Percentiles rank a stretch among this genome's conserved stretches.
These are phyloP conservation scores for Narcine bancroftii DNA, from an alignment of 2,113 vertebrate genomes.

Conservation along the genomic window DNA sequence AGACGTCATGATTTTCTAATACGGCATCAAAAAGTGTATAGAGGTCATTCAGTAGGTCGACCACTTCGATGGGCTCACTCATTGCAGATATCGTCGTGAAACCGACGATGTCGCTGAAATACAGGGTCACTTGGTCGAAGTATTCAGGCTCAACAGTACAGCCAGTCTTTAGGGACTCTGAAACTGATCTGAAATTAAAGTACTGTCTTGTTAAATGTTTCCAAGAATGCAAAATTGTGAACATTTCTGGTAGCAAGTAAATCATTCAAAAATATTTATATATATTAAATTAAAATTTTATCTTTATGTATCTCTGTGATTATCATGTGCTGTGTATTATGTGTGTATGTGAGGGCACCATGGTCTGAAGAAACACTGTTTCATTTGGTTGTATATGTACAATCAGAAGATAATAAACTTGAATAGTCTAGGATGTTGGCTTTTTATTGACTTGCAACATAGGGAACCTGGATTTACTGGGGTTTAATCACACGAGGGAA, in stretches of 20 bases:
- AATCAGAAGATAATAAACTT: too few relatives aligned
- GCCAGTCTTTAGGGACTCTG: constrained; percentile 58
- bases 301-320: too few relatives aligned
- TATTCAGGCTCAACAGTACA: constrained; percentile 58
- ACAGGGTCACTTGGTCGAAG: constrained; percentile 63
- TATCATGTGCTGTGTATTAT: too few relatives aligned
- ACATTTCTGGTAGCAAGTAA: too few relatives aligned
- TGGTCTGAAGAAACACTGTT: too few relatives aligned
- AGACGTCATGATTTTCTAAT: constrained; percentile 66
- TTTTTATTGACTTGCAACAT: neutral
- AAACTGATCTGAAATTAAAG: constrained; percentile 57
- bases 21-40: constrained; percentile 69
- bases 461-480: neutral
- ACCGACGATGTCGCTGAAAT: constrained; percentile 71
- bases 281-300: too few relatives aligned
- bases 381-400: too few relatives aligned
- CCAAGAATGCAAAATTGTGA: neutral
- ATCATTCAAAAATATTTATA: too few relatives aligned
- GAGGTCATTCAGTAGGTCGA: constrained; percentile 68
- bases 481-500: neutral
- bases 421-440: neutral
- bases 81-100: constrained; percentile 70
- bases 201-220: neutral
- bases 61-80: constrained; percentile 69
- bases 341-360: too few relatives aligned